Conservation (phyloP, 1,140 invertebrate species). For the Leguminivora glycinivorella region DNA sequence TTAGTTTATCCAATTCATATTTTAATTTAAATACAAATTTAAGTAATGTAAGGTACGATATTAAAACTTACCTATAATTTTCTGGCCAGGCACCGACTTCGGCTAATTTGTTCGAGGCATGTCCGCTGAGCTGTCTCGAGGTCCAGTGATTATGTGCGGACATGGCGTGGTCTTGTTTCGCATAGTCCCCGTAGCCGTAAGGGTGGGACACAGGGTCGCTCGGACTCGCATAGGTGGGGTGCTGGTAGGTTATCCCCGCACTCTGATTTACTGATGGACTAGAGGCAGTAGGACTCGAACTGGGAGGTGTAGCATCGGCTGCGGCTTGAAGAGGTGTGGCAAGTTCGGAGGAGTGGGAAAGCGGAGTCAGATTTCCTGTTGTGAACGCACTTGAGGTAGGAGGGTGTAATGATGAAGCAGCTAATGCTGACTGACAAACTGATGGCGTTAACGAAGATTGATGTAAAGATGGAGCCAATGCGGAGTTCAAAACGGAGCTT, state of each 20-base stretch:
- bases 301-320: conserved; percentile 66
- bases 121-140: conserved; percentile 64
- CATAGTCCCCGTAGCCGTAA: conserved; percentile 71
- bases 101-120: conserved; percentile 71
- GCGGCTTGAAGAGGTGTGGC: conserved; percentile 64
- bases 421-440: conserved; percentile 72
- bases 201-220: conserved; percentile 64
- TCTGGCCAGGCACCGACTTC: conserved; percentile 76
- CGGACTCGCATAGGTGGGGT: conserved; percentile 61
- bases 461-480: conserved; percentile 69
- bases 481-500: conserved; percentile 68
- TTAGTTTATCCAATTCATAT: conserved; percentile 31
- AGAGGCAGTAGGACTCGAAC: conserved; percentile 63
- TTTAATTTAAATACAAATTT: conserved; percentile 29
- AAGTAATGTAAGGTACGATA: background rate
- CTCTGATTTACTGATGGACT: conserved; percentile 63
- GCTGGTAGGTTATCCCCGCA: conserved; percentile 64
- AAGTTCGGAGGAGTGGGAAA: conserved; percentile 72
- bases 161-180: conserved; percentile 72
- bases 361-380: conserved; percentile 65
- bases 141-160: conserved; percentile 73
- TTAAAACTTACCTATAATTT: conserved; percentile 76
- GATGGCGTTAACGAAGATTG: conserved; percentile 68
- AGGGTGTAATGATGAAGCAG: conserved; percentile 66
- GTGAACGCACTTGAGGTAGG: conserved; percentile 68